Evolutionary conservation across 30 jellyfish, hydroid and myxozoan species (phyloP).

Genomic region (Calvadosia cruxmelitensis): DNA sequence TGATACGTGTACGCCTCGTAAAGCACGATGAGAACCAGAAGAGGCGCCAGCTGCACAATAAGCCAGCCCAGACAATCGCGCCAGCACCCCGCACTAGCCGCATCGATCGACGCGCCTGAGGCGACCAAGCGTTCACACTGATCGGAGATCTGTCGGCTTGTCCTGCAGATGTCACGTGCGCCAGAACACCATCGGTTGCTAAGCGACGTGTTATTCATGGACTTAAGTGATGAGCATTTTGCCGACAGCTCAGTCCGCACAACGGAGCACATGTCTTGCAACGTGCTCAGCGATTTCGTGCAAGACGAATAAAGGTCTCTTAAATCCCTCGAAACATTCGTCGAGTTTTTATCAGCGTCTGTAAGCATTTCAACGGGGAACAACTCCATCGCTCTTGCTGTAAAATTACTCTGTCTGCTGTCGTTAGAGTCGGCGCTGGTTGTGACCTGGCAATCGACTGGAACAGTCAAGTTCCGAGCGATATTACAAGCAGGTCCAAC

Average conservation of each 20-base stretch:
- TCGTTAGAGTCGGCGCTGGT: not conserved
- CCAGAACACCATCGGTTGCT: not conserved
- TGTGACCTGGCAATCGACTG: not conserved
- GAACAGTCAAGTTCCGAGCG: conserved; percentile 24
- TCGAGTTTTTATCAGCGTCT: not conserved
- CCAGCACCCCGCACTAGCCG: not conserved
- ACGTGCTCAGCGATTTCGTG: not conserved
- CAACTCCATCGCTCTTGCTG: not conserved
- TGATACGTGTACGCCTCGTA: conserved; percentile 68
- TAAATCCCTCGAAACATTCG: not conserved
- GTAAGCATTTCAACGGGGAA: too few species aligned
- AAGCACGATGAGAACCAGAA: conserved; percentile 42
- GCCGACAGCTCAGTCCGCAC: not conserved
- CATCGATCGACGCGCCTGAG: not conserved
- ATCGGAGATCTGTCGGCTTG: not conserved
- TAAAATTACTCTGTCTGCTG: not conserved
- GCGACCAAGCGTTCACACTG: not conserved
- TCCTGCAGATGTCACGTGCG: not conserved
- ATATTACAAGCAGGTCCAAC: conserved; percentile 70
- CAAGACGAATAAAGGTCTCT: not conserved
- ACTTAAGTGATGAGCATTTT: not conserved
- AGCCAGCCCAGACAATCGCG: not conserved
- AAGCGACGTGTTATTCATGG: not conserved
- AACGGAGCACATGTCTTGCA: not conserved
- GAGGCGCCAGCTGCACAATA: conserved; percentile 45